A percentile compares a stretch with the other conserved stretches of the same genome.
These are phyloP conservation scores for Pantherophis vulpinus DNA, from an alignment of 2,797 vertebrate genomes.

Conservation along the genomic window DNA sequence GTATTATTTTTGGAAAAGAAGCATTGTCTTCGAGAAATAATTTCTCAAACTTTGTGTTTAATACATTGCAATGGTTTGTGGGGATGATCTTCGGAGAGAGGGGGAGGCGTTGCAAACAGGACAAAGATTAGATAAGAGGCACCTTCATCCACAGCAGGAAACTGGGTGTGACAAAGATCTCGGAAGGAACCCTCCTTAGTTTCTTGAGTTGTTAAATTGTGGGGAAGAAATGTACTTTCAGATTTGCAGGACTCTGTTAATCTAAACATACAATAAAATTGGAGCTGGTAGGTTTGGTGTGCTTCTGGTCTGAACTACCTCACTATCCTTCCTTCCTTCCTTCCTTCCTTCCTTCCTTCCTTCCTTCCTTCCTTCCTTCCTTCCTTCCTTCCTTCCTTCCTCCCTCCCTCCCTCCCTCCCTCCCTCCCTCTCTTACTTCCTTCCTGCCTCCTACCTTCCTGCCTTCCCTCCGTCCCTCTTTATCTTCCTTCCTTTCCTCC, in stretches of 20 bases:
- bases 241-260: background rate
- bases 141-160: background rate
- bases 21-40: background rate
- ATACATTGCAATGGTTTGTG: background rate
- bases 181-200: background rate
- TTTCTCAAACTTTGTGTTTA: background rate
- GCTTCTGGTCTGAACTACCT: background rate
- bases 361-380: too few relatives aligned
- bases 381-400: too few relatives aligned
- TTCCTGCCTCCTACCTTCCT: too few relatives aligned
- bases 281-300: background rate
- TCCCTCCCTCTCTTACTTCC: too few relatives aligned
- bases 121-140: background rate
- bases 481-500: too few relatives aligned
- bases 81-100: background rate
- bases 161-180: background rate
- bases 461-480: too few relatives aligned
- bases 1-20: background rate
- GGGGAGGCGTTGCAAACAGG: background rate
- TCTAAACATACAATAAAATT: background rate
- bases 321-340: too few relatives aligned
- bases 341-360: too few relatives aligned
- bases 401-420: too few relatives aligned
- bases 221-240: background rate
- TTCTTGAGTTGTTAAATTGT: background rate